These are phyloP conservation scores for Nanorana parkeri DNA, from an alignment of 2,113 vertebrate species.

Conservation along the genomic window DNA sequence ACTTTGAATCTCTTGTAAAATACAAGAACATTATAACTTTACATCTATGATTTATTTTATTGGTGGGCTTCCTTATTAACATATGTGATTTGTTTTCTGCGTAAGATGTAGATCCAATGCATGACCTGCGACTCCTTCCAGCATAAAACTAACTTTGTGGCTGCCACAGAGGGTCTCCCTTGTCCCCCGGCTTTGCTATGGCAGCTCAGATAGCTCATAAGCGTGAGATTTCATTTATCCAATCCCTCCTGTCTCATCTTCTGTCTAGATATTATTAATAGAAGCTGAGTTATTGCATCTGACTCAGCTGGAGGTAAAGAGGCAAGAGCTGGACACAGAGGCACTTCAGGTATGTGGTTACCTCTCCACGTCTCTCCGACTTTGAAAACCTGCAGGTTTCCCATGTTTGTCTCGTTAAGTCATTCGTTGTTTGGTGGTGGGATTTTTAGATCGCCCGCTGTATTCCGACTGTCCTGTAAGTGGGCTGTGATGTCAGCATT, in stretches of 20 bases:
- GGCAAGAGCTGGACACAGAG: slow-evolving; percentile 91
- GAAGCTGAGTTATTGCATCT: slow-evolving; percentile 96
- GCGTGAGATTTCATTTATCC: slow-evolving; percentile 26
- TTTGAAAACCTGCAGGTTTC: background rate
- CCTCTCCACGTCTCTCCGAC: slow-evolving; percentile 4
- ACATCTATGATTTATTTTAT: too few relatives aligned
- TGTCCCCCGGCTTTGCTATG: background rate
- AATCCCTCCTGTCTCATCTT: slow-evolving; percentile 79
- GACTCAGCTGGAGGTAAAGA: slow-evolving; percentile 98
- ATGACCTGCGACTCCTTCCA: background rate
- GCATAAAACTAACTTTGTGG: background rate
- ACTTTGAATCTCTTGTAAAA: too few relatives aligned
- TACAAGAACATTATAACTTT: too few relatives aligned
- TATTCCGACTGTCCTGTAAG: too few relatives aligned
- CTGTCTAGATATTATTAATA: slow-evolving; percentile 97
- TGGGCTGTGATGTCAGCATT: too few relatives aligned
- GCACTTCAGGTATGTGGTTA: slow-evolving; percentile 88
- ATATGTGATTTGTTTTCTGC: too few relatives aligned
- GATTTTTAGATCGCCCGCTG: too few relatives aligned
- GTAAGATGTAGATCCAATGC: background rate
- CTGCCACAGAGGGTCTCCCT: background rate
- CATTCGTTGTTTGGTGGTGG: too few relatives aligned
- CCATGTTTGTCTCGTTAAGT: background rate
- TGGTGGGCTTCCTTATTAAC: too few relatives aligned
- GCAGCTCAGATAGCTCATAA: background rate